Conservation (phyloP, 2,888 invertebrate species). For the Tenthredo livida region DNA sequence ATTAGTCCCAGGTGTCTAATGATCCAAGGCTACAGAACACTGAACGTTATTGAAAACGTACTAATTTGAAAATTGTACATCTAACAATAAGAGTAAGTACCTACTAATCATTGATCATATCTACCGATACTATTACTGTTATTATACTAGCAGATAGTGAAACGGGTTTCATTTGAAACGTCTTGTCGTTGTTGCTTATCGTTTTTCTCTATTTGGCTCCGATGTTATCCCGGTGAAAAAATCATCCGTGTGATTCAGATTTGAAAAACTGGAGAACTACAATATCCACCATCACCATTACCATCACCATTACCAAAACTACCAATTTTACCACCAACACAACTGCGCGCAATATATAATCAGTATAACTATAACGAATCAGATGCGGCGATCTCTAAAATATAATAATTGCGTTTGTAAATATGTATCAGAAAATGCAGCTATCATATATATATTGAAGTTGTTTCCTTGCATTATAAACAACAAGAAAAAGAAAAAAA, state of each 20-base stretch:
- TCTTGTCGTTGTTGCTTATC: slow-evolving; percentile 44
- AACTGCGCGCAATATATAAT: not conserved
- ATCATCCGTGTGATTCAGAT: not conserved
- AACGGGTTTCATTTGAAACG: slow-evolving; percentile 43
- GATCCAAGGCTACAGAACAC: not conserved
- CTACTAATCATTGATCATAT: slow-evolving; percentile 52
- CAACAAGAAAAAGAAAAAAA: not conserved
- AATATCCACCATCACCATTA: not conserved
- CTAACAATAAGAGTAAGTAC: slow-evolving; percentile 39
- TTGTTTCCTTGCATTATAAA: slow-evolving; percentile 59
- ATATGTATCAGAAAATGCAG: slow-evolving; percentile 57
- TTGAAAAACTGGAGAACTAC: not conserved
- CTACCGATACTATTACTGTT: slow-evolving; percentile 46
- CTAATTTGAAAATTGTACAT: slow-evolving; percentile 41
- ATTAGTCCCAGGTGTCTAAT: slow-evolving; percentile 4
- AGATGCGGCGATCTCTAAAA: slow-evolving; percentile 2
- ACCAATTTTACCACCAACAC: not conserved
- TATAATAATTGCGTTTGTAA: slow-evolving; percentile 38
- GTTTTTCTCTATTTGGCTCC: slow-evolving; percentile 41
- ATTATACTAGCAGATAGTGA: slow-evolving; percentile 51
- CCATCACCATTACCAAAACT: not conserved
- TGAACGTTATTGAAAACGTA: slow-evolving; percentile 2
- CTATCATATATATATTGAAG: slow-evolving; percentile 53
- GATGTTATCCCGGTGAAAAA: not conserved
- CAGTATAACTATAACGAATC: slow-evolving; percentile 7